Evolutionary conservation across 2,888 invertebrate species (phyloP).

Genomic region (Kuschelorhynchus macadamiae): DNA sequence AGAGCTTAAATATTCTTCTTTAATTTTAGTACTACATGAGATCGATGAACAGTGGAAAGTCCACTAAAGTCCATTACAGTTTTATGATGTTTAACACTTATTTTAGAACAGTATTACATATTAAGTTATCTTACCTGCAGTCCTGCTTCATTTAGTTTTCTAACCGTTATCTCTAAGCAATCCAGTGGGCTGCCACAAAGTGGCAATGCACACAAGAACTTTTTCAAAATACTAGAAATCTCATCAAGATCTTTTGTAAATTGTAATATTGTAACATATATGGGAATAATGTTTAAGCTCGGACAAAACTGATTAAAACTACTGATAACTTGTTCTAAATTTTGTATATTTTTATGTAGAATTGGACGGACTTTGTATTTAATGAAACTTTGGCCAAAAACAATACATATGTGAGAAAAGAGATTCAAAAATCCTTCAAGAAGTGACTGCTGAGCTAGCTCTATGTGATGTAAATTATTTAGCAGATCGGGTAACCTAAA

Average conservation of each 20-base stretch:
- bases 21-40: no score
- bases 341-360: conserved; percentile 73
- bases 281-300: conserved; percentile 74
- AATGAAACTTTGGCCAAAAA: conserved; percentile 78
- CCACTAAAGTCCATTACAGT: no score
- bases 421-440: conserved; percentile 72
- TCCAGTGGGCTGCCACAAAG: conserved; percentile 71
- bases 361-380: conserved; percentile 72
- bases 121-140: conserved; percentile 70
- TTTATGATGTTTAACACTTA: no score
- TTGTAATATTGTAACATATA: conserved; percentile 74
- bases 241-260: conserved; percentile 70
- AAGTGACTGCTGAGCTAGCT: conserved; percentile 70
- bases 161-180: conserved; percentile 65
- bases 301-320: conserved; percentile 72
- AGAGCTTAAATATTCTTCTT: no score
- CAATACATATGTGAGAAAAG: conserved; percentile 74
- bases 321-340: conserved; percentile 75
- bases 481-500: conserved; percentile 74
- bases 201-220: conserved; percentile 72
- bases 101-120: no score
- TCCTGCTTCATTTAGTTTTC: conserved; percentile 62
- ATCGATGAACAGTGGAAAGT: no score
- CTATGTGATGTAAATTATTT: conserved; percentile 72
- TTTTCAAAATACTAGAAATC: conserved; percentile 72